Evolutionary conservation across 2,113 vertebrate species (phyloP).

Genomic region (Puffinus mauretanicus): DNA sequence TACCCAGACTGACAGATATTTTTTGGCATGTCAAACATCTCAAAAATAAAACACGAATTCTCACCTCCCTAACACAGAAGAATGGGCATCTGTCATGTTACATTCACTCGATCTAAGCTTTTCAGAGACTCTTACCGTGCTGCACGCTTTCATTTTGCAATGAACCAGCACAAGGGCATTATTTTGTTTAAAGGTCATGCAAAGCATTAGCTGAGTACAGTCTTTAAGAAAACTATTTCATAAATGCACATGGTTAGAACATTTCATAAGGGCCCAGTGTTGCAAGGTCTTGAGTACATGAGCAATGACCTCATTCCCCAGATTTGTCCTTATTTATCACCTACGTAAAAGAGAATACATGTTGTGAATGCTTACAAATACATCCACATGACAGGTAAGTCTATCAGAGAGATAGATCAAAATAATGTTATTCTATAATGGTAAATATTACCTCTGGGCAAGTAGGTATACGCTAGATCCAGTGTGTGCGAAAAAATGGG

Average conservation of each 20-base stretch:
- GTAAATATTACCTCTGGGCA: not conserved
- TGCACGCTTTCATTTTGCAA: slow-evolving; percentile 14
- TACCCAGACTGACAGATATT: not conserved
- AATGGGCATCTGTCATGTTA: not conserved
- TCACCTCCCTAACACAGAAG: not conserved
- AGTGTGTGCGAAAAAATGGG: not conserved
- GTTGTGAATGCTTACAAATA: not conserved
- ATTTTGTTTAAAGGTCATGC: slow-evolving; percentile 24
- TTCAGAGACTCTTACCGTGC: not conserved
- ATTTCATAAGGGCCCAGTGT: not conserved
- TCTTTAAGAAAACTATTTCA: slow-evolving; percentile 16
- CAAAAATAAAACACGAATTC: slow-evolving; percentile 32
- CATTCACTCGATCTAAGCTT: not conserved
- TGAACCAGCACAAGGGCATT: not conserved
- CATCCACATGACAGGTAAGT: not conserved
- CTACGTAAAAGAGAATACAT: not conserved
- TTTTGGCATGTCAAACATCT: not conserved
- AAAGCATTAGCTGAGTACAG: not conserved
- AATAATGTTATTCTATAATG: not conserved
- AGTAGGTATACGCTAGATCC: not conserved
- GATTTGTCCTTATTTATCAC: not conserved
- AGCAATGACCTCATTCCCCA: not conserved
- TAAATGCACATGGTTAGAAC: not conserved
- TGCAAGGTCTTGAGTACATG: not conserved
- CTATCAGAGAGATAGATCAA: not conserved